Evolutionary conservation across 23 tunicate species (phyloP), one percentile per base, ranked within the genome.

Genomic region (Trididemnum miniatum): DNA sequence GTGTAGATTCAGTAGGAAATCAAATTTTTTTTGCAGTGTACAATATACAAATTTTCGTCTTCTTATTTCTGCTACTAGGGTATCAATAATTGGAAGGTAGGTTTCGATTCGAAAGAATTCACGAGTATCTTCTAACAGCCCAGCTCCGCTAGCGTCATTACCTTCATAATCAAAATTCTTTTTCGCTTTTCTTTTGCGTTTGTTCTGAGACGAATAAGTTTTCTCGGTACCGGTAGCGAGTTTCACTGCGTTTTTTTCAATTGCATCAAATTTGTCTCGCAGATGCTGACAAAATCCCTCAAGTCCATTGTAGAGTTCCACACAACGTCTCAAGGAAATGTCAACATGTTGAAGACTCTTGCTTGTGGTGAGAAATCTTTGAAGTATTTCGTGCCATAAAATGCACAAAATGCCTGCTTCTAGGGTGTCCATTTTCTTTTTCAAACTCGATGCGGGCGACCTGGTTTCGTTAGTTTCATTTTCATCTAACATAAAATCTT

Each of bases 11-110:
- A 67, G 75, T 38, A 67, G 32, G 32, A 67, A 67, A 67, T 32
- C 5, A 33, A 67, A 67, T 30, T 67, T 67, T 9, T 67, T 12
- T 67, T 31, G 75, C 75, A 67, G 32, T 67, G 32, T 67, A 38
- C 75, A 67, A 38, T 67, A 67, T 38, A 30, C 75, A 30, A 38
- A 67, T 31, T 67, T 67, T 67, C 38, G 37, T n/a, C n/a, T 67
- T 32, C 38, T 67, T 4, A 67, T 38, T 67, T 67, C 75, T 67
- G 75, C 75, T 30, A 67, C 32, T 67, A 67, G 32, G 20, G 75
- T 31, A 67, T 67, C 75, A 67, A 67, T 67, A 38, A 67, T 67
- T 67, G 75, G 75, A 67, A 67, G 75, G 38, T 67, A 67, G 32
- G 75, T 67, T 67, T 38, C 75, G 5, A 67, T 67, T 30, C 75